Percentiles rank a stretch among this genome's conserved stretches.
Evolutionary conservation across 2,797 vertebrate genomes (phyloP).

Genomic region (Prunella strophiata): DNA sequence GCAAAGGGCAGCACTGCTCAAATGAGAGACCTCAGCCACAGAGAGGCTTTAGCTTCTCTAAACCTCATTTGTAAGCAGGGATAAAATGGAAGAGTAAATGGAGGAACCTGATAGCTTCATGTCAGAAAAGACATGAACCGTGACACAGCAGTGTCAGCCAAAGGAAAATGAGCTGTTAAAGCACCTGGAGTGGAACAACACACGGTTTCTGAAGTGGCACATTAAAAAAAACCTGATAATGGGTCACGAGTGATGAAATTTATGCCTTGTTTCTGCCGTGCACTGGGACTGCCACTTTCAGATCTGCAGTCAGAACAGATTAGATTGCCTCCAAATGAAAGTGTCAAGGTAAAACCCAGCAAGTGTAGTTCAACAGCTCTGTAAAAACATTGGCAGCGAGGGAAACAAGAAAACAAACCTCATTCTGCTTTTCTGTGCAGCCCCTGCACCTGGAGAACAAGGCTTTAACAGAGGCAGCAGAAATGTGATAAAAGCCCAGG

Average conservation of each 20-base stretch:
- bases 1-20: conserved; percentile 13
- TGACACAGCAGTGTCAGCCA: conserved; percentile 44
- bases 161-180: conserved; percentile 55
- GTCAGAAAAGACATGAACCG: conserved; percentile 58
- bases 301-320: background rate
- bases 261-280: background rate
- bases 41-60: background rate
- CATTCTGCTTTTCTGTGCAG: background rate
- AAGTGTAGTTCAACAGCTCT: background rate
- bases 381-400: background rate
- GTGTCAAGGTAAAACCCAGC: conserved; percentile 18
- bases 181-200: conserved; percentile 28
- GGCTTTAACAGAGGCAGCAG: background rate
- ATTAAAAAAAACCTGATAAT: background rate
- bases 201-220: background rate
- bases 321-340: conserved; percentile 31
- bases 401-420: conserved; percentile 28
- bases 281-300: background rate
- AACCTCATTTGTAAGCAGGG: conserved; percentile 61
- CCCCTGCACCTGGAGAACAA: background rate
- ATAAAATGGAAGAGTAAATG: conserved; percentile 50
- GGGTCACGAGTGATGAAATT: conserved; percentile 28
- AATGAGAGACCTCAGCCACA: background rate
- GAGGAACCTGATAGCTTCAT: conserved; percentile 36
- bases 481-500: background rate